A percentile compares a stretch with the other conserved stretches of the same genome.
Conservation (phyloP, 2,113 vertebrate species). For the Cyphomyrus plagiostoma region DNA sequence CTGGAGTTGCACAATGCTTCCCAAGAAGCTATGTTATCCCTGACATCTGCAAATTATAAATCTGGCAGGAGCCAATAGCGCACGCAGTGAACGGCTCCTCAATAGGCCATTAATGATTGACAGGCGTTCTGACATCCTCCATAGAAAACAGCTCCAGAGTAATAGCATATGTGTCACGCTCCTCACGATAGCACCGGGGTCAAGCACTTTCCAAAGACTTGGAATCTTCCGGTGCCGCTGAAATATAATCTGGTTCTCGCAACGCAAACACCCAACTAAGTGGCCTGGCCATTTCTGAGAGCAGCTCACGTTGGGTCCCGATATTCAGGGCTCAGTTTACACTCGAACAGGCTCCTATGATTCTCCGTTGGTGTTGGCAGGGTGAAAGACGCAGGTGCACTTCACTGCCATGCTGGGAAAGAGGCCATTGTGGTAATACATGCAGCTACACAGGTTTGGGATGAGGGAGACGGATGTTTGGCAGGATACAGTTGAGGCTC, state of each 20-base stretch:
- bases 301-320: neutral
- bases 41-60: neutral
- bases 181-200: neutral
- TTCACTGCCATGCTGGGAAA: neutral
- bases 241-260: neutral
- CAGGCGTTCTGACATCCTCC: neutral
- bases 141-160: neutral
- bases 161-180: neutral
- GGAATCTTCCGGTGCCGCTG: neutral
- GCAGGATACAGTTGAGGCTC: neutral
- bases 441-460: neutral
- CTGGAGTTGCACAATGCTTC: neutral
- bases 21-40: neutral
- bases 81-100: neutral
- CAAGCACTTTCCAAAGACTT: neutral
- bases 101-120: slow-evolving; percentile 10
- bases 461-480: neutral
- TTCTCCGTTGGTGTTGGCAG: neutral
- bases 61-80: neutral
- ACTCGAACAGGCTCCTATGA: neutral
- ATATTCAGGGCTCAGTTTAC: neutral
- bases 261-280: neutral
- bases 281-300: neutral
- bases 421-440: neutral
- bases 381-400: neutral